Conservation (phyloP, 1,140 invertebrate genomes). For the Papilio xuthus region DNA sequence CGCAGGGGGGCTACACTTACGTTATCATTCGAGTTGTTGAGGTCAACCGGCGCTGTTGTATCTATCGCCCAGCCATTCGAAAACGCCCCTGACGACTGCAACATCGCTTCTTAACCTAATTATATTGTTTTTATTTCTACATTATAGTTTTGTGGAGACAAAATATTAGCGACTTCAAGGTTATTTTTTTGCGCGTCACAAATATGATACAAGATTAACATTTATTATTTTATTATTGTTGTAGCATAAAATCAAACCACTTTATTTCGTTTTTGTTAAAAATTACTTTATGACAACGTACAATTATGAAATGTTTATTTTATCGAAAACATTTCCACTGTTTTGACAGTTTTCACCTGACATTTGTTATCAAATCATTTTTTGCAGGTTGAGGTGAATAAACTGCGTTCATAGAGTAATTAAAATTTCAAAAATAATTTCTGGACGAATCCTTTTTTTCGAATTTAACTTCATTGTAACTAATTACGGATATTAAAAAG, state of each 20-base stretch:
- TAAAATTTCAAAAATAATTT: background rate
- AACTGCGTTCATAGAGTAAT: background rate
- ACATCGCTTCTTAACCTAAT: conserved; percentile 53
- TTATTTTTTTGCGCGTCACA: conserved; percentile 6
- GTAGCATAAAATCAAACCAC: background rate
- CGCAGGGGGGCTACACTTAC: conserved; percentile 78
- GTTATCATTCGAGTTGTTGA: conserved; percentile 65
- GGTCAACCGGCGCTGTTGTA: conserved; percentile 72
- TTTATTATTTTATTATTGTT: background rate
- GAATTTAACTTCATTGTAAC: too few relatives aligned
- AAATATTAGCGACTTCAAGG: conserved; percentile 17
- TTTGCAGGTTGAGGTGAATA: background rate
- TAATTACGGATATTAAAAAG: too few relatives aligned
- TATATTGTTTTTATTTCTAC: conserved; percentile 26
- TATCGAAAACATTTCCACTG: background rate
- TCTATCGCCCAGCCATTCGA: conserved; percentile 77
- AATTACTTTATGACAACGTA: background rate
- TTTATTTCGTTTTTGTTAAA: background rate
- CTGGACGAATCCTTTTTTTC: background rate
- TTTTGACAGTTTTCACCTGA: conserved; percentile 23
- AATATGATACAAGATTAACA: background rate
- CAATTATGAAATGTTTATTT: background rate
- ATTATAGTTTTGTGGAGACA: conserved; percentile 22
- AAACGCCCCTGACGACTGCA: conserved; percentile 57
- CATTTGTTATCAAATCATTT: conserved; percentile 8